Percentiles rank a stretch among this genome's conserved stretches.
phyloP scores from a whole-genome alignment of 2,888 invertebrate species.

The Sinelater perroti region DNA sequence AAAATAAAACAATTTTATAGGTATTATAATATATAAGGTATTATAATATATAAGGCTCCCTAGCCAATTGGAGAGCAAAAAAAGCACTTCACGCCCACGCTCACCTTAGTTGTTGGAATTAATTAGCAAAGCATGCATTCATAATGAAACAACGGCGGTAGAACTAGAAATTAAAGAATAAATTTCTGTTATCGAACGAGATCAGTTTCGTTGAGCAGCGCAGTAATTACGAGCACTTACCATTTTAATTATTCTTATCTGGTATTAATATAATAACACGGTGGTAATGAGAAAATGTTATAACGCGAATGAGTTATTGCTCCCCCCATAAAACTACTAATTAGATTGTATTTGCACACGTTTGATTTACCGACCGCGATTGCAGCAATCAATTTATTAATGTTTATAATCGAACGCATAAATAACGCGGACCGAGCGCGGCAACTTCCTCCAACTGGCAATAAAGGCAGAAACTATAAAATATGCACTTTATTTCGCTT shows the following conservation, averaged over 20 bases:
- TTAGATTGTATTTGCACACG: constrained; percentile 44
- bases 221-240: constrained; percentile 59
- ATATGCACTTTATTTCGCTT: constrained; percentile 17
- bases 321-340: constrained; percentile 41
- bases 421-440: constrained; percentile 6
- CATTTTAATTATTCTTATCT: constrained; percentile 60
- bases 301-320: constrained; percentile 46
- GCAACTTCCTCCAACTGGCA: not conserved
- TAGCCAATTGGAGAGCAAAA: too few species aligned
- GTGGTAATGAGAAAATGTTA: constrained; percentile 54
- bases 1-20: too few species aligned
- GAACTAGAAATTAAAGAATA: too few species aligned
- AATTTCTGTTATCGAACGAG: constrained; percentile 55
- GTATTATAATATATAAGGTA: too few species aligned
- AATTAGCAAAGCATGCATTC: not conserved
- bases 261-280: constrained; percentile 57
- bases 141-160: too few species aligned
- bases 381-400: constrained; percentile 18
- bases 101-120: constrained; percentile 1
- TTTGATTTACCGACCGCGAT: constrained; percentile 16
- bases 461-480: constrained; percentile 3
- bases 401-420: constrained; percentile 17
- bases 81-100: not conserved
- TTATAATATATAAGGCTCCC: too few species aligned
- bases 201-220: constrained; percentile 51